Conservation (phyloP, 1,140 invertebrate species). For the Micrasema longulum region DNA sequence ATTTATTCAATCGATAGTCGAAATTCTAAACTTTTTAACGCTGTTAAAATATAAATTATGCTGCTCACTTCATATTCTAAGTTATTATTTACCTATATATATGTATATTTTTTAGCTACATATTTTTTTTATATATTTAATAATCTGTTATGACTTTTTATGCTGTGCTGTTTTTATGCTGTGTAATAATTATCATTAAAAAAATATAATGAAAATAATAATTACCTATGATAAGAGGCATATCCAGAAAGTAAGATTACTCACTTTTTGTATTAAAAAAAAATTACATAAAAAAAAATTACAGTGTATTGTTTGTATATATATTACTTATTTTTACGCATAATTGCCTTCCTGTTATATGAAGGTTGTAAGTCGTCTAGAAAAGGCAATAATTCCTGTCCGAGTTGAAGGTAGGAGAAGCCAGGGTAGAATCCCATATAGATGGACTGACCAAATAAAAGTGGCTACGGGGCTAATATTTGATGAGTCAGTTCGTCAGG, state of each 20-base stretch:
- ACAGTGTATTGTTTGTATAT: no score
- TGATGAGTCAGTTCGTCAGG: no score
- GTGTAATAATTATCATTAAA: not conserved
- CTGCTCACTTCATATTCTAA: not conserved
- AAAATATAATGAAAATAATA: not conserved
- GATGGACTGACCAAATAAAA: no score
- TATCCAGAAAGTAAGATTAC: no score
- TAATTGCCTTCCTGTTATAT: not conserved
- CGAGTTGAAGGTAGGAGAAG: no score
- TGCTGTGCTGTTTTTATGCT: not conserved
- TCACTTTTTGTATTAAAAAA: not conserved
- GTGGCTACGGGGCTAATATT: no score
- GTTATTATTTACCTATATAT: not conserved
- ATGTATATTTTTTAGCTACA: not conserved
- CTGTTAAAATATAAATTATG: not conserved
- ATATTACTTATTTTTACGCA: no score
- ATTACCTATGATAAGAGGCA: no score
- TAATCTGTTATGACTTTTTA: no score
- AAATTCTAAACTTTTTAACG: not conserved
- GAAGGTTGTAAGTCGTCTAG: not conserved
- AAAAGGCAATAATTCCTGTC: no score
- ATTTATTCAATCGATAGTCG: not conserved
- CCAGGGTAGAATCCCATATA: no score
- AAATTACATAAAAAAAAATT: not conserved
- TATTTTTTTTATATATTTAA: no score